These are phyloP conservation scores for Carassius auratus DNA, from an alignment of 2,113 vertebrate species.

Conservation along the genomic window DNA sequence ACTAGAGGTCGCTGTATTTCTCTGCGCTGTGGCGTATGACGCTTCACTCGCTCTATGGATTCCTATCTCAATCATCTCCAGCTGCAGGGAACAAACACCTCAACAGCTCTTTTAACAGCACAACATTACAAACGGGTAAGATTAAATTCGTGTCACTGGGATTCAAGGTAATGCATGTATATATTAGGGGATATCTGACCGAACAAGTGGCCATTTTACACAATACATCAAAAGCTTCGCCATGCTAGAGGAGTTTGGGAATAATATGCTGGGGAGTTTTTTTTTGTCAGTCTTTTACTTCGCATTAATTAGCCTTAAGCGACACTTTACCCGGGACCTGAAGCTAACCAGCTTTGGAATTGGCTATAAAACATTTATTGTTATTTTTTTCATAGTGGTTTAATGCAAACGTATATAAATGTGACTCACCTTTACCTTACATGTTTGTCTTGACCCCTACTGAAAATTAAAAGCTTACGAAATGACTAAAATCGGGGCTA, in stretches of 20 bases:
- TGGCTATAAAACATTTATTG: too few species aligned
- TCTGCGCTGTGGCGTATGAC: background rate
- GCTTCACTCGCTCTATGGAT: constrained; percentile 8
- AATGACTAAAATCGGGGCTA: too few species aligned
- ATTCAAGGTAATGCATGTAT: too few species aligned
- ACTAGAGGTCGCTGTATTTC: constrained; percentile 15
- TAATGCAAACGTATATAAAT: too few species aligned
- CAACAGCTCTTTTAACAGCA: background rate
- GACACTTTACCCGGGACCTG: background rate
- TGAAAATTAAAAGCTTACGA: too few species aligned
- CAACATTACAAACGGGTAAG: background rate
- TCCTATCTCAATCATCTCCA: background rate
- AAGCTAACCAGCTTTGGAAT: too few species aligned
- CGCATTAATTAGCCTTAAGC: background rate
- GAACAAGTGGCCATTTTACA: constrained; percentile 50
- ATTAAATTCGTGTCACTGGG: background rate
- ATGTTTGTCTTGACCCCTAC: too few species aligned
- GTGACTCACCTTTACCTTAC: too few species aligned
- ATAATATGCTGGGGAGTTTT: background rate
- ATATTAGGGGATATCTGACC: background rate
- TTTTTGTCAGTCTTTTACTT: background rate
- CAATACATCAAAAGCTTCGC: background rate
- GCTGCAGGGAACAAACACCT: background rate
- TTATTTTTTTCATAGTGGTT: too few species aligned
- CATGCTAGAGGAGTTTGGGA: background rate